Base-by-base conservation (phyloP, 2,888 invertebrate species). In the Apodemia hepburni region DNA sequence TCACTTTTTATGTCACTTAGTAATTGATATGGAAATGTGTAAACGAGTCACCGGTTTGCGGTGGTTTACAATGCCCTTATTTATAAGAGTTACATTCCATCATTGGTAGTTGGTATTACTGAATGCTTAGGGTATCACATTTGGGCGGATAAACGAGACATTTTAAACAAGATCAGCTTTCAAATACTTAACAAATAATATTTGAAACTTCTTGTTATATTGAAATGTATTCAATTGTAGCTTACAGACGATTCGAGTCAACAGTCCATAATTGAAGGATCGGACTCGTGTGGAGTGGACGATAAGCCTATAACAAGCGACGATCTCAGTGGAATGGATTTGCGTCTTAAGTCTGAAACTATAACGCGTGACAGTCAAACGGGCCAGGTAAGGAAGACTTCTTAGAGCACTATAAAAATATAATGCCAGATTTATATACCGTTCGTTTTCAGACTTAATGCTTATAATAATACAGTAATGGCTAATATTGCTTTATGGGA, bases 241-340 rank as follows among this genome's bases (percentile, higher is more conserved):
- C 58, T 95, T 59, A 80, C 94, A 49, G 96, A 96, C 77, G 96
- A 96, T 67, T 93, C 93, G 70, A 95, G 96, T 75, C 95, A 95
- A 79, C 93, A 93, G 70, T 94, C 94, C 22, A 78, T 93, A 65
- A 74, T 73, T 45, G 90, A 88, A 38, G 79, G 76, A 69, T 72
- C 76, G 61, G 88, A 87, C 18, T 42, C 58, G 61, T 80, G 79
- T 58, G 74, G 79, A 33, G 83, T 82, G 59, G 81, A 78, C 4
- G 75, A 79, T 62, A 71, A 71, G 64, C 64, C 63, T 62, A 73
- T 81, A 61, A 65, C 45, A 57, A 29, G 77, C 17, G 87, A 87
- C 59, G 88, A 92, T n/a, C 81, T 92, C 59, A 87, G 85, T 68
- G 94, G 93, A n/a, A 94, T 95, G 64, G 95, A 95, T 83, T 89